Evolutionary conservation across 2,797 vertebrate genomes (phyloP), one percentile per base, ranked within the genome.

Genomic region (Eremophila alpestris): DNA sequence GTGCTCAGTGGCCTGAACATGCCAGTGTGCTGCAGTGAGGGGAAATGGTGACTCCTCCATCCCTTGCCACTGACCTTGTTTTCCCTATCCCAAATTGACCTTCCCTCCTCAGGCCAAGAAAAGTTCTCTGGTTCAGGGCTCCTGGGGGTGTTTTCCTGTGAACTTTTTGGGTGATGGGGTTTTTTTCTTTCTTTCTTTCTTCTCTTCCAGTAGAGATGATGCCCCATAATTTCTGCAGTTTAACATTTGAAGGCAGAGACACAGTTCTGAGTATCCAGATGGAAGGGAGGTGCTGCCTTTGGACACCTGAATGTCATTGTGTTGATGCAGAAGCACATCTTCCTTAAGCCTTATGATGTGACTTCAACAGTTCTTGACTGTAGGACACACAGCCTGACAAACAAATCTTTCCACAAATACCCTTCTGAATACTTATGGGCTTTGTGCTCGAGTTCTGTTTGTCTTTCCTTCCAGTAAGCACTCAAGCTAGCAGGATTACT

Each of bases 151-250:
- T 51, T 32, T 34, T 30, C 18, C 22, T 29, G 7, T 64, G 9
- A 16, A 2, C 1, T 34, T 56, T 22, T 60, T 27, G 8, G 10
- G 9, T 9, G 6, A 19, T n/a, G 16, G 2, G 2, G 0, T 12
- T 34, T 12, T 16, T 51, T 29, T 19, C 4, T 32, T 11, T n/a
- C 4, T 32, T 11, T n/a, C 16, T 34, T 41, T 15, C 19, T 77
- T 48, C 51, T 19, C 30, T 40, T 52, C 14, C 2, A 2, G 13
- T 7, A 23, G 12, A 74, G 6, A 8, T 15, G 3, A 5, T 36
- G 32, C 7, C 29, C 16, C 5, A 2, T 43, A 34, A 29, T 60
- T 94, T 48, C 40, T 18, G 13, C 26, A 51, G 13, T 48, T 84
- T 51, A 76, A 43, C 3, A 4, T 49, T 24, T 76, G 18, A 82